Conservation (phyloP, 2,888 invertebrate species). For the Tachina fera region DNA sequence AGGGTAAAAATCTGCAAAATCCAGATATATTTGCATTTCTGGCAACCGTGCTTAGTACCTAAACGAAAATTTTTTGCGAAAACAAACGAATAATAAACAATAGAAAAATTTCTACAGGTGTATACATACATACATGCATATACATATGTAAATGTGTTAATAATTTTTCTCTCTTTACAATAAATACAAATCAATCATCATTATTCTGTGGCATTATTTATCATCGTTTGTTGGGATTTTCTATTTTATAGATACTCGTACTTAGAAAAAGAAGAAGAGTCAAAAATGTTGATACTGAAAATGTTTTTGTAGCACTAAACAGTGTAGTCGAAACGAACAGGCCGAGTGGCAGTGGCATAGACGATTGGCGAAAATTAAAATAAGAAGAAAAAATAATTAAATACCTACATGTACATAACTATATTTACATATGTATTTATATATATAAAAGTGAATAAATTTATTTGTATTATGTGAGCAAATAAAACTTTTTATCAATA, state of each 20-base stretch:
- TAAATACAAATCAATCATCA: constrained; percentile 33
- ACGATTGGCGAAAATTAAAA: constrained; percentile 62
- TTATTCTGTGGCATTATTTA: constrained; percentile 17
- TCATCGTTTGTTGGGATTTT: constrained; percentile 61
- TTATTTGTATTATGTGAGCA: constrained; percentile 36
- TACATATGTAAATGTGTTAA: no score
- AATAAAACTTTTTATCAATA: constrained; percentile 46
- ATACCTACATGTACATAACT: not conserved
- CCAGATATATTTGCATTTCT: no score
- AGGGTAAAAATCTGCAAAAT: no score
- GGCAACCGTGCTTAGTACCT: no score
- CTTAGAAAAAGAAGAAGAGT: constrained; percentile 42
- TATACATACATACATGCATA: no score
- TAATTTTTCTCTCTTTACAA: constrained; percentile 10
- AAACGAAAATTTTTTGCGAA: no score
- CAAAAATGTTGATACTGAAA: constrained; percentile 51
- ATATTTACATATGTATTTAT: no score
- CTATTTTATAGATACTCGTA: constrained; percentile 31
- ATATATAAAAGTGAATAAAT: constrained; percentile 1
- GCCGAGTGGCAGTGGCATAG: constrained; percentile 76
- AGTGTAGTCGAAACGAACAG: constrained; percentile 79
- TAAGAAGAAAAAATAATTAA: constrained; percentile 50
- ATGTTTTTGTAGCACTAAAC: constrained; percentile 58
- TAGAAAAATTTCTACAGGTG: no score
- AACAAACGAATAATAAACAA: no score